phyloP scores from a whole-genome alignment of 2,888 invertebrate genomes.

The Adineta ricciae region DNA sequence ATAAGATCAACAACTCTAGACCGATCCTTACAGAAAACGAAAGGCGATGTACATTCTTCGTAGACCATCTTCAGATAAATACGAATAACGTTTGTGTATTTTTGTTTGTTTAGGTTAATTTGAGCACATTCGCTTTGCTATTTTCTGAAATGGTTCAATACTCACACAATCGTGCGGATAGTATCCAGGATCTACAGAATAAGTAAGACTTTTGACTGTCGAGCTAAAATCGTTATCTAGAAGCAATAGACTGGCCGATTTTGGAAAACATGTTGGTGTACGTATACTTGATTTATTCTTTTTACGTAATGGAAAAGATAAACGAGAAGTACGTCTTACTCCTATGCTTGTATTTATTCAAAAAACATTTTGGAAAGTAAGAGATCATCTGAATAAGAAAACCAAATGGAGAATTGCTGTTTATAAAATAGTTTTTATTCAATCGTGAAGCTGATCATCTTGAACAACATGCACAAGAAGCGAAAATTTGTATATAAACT shows the following conservation, averaged over 20 bases:
- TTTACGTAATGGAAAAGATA: conserved; percentile 62
- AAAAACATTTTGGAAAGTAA: conserved; percentile 87
- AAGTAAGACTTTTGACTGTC: conserved; percentile 53
- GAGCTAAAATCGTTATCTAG: neutral
- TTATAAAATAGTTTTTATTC: conserved; percentile 27
- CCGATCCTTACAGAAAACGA: conserved; percentile 21
- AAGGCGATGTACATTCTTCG: conserved; percentile 25
- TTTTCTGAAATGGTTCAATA: conserved; percentile 98
- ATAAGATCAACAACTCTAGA: conserved; percentile 22
- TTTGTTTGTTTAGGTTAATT: conserved; percentile 54
- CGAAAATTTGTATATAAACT: neutral
- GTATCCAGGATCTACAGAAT: conserved; percentile 82
- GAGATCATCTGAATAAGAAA: neutral
- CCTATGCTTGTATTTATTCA: conserved; percentile 90
- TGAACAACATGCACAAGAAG: conserved; percentile 58
- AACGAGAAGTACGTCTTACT: conserved; percentile 83
- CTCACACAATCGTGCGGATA: conserved; percentile 76
- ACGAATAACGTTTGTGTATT: conserved; percentile 21
- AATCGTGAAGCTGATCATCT: conserved; percentile 83
- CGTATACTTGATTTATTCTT: conserved; percentile 85
- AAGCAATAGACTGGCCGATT: conserved; percentile 67
- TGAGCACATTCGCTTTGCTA: conserved; percentile 81
- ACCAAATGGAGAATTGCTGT: neutral
- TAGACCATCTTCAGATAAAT: neutral
- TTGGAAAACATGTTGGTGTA: conserved; percentile 81